A percentile compares a stretch with the other conserved stretches of the same genome.
Conservation (phyloP, 2,797 vertebrate genomes). For the Parotocinclus haroldoi region DNA sequence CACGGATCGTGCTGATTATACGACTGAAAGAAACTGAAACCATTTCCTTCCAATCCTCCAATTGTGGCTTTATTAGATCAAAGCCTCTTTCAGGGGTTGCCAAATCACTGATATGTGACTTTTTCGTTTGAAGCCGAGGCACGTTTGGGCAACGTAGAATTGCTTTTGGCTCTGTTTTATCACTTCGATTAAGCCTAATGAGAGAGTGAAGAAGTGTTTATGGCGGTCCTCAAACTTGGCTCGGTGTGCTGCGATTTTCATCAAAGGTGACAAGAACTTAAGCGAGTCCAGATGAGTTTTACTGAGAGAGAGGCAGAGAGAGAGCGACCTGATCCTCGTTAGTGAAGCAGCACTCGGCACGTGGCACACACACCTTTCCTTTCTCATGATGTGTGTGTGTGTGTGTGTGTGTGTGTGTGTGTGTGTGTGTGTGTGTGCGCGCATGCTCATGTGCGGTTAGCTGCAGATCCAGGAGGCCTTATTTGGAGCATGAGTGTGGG, state of each 20-base stretch:
- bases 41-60: background rate
- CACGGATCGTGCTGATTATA: slow-evolving; percentile 3
- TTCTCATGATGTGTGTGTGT: slow-evolving; percentile 4
- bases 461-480: slow-evolving; percentile 6
- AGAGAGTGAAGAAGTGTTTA: slow-evolving; percentile 57
- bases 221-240: slow-evolving; percentile 60
- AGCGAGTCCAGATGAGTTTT: slow-evolving; percentile 68
- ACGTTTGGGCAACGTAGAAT: slow-evolving; percentile 6
- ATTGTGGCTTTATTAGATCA: slow-evolving; percentile 25
- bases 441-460: background rate
- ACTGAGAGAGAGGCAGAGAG: slow-evolving; percentile 53
- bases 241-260: slow-evolving; percentile 68
- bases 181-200: slow-evolving; percentile 40
- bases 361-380: slow-evolving; percentile 20
- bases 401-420: background rate
- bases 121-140: slow-evolving; percentile 9
- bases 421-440: too few relatives aligned
- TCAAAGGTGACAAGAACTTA: slow-evolving; percentile 78
- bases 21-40: background rate
- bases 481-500: background rate
- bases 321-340: slow-evolving; percentile 46
- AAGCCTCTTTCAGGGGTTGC: slow-evolving; percentile 25
- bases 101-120: slow-evolving; percentile 36
- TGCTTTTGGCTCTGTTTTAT: slow-evolving; percentile 28
- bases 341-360: slow-evolving; percentile 51